phyloP scores from a whole-genome alignment of 2,888 invertebrate species.

The Boloria selene region DNA sequence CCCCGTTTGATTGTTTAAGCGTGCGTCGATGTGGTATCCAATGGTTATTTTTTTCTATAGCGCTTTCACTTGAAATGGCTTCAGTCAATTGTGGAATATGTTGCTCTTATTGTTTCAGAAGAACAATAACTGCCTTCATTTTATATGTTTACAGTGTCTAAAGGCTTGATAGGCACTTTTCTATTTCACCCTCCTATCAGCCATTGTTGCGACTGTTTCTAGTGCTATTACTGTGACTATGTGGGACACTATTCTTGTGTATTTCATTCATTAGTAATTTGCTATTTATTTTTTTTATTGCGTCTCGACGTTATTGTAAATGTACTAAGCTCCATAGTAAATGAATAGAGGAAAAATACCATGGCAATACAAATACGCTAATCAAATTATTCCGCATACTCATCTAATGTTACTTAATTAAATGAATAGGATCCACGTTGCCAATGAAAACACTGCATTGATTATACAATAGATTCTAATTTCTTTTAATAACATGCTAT shows the following conservation, averaged over 20 bases:
- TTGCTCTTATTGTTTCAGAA: slow-evolving; percentile 78
- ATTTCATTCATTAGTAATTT: slow-evolving; percentile 40
- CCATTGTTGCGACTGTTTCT: slow-evolving; percentile 43
- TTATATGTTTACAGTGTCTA: slow-evolving; percentile 79
- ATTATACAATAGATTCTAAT: background rate
- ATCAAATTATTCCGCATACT: slow-evolving; percentile 13
- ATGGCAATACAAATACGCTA: slow-evolving; percentile 12
- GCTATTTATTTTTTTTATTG: slow-evolving; percentile 35
- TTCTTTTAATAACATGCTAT: too few species aligned
- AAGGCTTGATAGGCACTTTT: slow-evolving; percentile 74
- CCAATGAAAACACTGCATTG: background rate
- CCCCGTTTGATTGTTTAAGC: slow-evolving; percentile 80
- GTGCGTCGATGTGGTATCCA: slow-evolving; percentile 80
- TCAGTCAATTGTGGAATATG: slow-evolving; percentile 80
- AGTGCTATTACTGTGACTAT: slow-evolving; percentile 41
- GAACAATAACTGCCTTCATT: slow-evolving; percentile 79
- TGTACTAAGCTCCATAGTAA: slow-evolving; percentile 16
- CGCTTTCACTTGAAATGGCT: slow-evolving; percentile 77
- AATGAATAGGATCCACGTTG: background rate
- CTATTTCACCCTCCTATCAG: slow-evolving; percentile 56
- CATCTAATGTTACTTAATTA: slow-evolving; percentile 18
- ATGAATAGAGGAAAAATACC: slow-evolving; percentile 17
- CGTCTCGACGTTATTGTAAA: slow-evolving; percentile 21
- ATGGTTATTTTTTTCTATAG: slow-evolving; percentile 72
- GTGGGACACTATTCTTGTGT: slow-evolving; percentile 40